phyloP scores from a whole-genome alignment of 2,797 vertebrate species.

The Danio kyathit region DNA sequence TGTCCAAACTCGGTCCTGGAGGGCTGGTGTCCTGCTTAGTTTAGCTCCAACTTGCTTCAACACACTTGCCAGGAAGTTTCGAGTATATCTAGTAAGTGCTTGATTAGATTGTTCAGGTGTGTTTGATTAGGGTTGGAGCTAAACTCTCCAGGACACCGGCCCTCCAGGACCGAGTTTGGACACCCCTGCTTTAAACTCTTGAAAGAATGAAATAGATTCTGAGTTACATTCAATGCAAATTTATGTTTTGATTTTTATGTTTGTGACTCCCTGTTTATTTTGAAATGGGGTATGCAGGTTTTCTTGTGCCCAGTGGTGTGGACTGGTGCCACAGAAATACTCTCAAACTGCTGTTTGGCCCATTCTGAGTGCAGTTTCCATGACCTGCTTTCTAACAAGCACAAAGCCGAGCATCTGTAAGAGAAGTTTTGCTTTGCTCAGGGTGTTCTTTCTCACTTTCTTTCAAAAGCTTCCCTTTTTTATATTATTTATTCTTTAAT shows the following conservation, averaged over 20 bases:
- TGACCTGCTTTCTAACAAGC: slow-evolving; percentile 66
- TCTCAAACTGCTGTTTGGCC: slow-evolving; percentile 61
- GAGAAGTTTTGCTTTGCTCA: slow-evolving; percentile 18
- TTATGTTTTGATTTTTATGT: slow-evolving; percentile 22
- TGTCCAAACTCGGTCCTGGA: no score
- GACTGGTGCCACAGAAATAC: slow-evolving; percentile 48
- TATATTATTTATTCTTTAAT: slow-evolving; percentile 11
- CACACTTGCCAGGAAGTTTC: no score
- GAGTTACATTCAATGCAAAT: background rate
- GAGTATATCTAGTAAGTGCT: no score
- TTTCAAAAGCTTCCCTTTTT: slow-evolving; percentile 21
- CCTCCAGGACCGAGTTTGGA: no score
- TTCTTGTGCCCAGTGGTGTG: slow-evolving; percentile 13
- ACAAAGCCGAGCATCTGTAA: slow-evolving; percentile 38
- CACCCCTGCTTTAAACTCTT: background rate
- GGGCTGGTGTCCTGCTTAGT: no score
- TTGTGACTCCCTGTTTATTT: slow-evolving; percentile 19
- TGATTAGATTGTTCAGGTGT: no score
- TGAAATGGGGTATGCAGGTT: slow-evolving; percentile 21
- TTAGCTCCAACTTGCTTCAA: no score
- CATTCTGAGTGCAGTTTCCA: slow-evolving; percentile 68
- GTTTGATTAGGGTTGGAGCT: no score
- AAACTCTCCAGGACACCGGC: no score
- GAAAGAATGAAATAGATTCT: slow-evolving; percentile 5
- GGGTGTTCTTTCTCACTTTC: slow-evolving; percentile 15